Conservation (phyloP, 2,113 vertebrate genomes). For the Xiphophorus couchianus region DNA sequence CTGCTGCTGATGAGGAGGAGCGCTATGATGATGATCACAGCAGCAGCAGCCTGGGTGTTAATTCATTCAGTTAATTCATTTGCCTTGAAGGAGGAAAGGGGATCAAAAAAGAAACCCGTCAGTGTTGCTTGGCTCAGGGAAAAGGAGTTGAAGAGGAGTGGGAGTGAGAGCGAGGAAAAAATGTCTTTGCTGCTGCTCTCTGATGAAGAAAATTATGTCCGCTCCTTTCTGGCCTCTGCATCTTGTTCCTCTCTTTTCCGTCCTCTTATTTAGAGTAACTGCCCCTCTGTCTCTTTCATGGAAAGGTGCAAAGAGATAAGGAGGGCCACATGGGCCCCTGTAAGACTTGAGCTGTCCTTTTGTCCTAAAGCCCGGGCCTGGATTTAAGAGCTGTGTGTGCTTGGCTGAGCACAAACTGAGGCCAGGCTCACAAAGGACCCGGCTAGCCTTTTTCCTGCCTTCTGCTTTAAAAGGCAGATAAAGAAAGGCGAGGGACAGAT, state of each 20-base stretch:
- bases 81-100: slow-evolving; percentile 56
- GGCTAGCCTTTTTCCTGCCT: slow-evolving; percentile 66
- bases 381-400: slow-evolving; percentile 72
- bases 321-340: slow-evolving; percentile 58
- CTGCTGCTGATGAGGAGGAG: slow-evolving; percentile 55
- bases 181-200: slow-evolving; percentile 40
- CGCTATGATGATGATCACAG: slow-evolving; percentile 62
- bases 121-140: slow-evolving; percentile 60
- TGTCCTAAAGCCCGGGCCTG: slow-evolving; percentile 65
- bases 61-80: slow-evolving; percentile 73
- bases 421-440: slow-evolving; percentile 60
- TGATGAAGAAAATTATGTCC: slow-evolving; percentile 57
- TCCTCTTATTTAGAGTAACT: slow-evolving; percentile 51
- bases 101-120: slow-evolving; percentile 32
- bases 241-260: slow-evolving; percentile 23
- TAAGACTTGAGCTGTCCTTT: slow-evolving; percentile 66
- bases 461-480: slow-evolving; percentile 65
- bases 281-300: slow-evolving; percentile 42
- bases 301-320: slow-evolving; percentile 64
- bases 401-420: slow-evolving; percentile 75
- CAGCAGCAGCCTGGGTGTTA: slow-evolving; percentile 65
- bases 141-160: slow-evolving; percentile 45
- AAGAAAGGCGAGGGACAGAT: slow-evolving; percentile 71
- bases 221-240: slow-evolving; percentile 41
- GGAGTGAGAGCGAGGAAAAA: slow-evolving; percentile 33